A percentile compares a stretch with the other conserved stretches of the same genome.
phyloP scores from a whole-genome alignment of 1,140 invertebrate species.

The Sycophila sp. region DNA sequence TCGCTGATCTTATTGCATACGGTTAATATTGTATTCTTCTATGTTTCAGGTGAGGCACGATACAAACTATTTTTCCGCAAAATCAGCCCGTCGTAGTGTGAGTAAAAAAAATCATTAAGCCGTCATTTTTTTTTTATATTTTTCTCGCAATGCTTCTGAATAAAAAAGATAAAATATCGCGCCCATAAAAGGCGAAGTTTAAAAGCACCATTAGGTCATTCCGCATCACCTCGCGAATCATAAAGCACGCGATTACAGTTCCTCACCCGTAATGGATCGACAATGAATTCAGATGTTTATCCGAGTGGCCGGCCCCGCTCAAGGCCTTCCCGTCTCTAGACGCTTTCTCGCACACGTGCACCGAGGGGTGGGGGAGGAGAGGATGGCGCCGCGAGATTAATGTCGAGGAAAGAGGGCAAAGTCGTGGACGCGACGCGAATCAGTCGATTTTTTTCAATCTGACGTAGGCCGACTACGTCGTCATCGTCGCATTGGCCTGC shows the following conservation, averaged over 20 bases:
- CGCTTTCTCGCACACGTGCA: not conserved
- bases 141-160: too few relatives aligned
- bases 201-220: not conserved
- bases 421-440: constrained; percentile 1
- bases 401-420: not conserved
- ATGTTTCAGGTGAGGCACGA: not conserved
- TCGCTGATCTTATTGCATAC: not conserved
- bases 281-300: constrained; percentile 11
- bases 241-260: not conserved
- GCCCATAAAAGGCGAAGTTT: not conserved
- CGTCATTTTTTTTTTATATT: too few relatives aligned
- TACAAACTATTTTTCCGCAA: not conserved
- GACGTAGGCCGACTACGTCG: not conserved
- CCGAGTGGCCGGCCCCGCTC: not conserved
- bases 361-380: not conserved
- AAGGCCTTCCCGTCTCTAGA: not conserved
- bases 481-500: not conserved
- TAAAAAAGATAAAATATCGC: too few relatives aligned
- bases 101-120: not conserved
- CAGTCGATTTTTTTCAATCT: constrained; percentile 30
- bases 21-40: not conserved
- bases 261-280: not conserved
- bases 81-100: not conserved
- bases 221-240: not conserved
- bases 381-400: constrained; percentile 13